phyloP scores from a whole-genome alignment of 2,797 vertebrate species.

The Passerculus sandwichensis region DNA sequence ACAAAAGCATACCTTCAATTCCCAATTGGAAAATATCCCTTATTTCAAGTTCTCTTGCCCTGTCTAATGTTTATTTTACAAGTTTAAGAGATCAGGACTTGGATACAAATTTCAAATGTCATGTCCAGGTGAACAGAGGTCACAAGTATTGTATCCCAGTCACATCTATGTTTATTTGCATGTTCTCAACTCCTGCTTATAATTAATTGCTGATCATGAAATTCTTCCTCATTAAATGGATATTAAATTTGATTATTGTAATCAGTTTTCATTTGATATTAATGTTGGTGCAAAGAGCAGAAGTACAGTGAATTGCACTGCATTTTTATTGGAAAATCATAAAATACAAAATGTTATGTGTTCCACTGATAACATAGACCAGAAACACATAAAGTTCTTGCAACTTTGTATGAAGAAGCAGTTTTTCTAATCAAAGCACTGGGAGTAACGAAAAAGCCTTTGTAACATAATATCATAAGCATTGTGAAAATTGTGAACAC shows the following conservation, averaged over 20 bases:
- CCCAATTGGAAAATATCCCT: not conserved
- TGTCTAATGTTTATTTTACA: not conserved
- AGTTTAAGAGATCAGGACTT: not conserved
- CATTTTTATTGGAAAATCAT: not conserved
- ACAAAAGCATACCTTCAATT: not conserved
- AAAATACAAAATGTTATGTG: not conserved
- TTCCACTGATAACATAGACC: not conserved
- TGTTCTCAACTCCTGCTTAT: not conserved
- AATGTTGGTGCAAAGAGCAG: not conserved
- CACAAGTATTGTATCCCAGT: not conserved
- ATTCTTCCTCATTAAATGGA: not conserved
- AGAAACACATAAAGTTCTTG: not conserved
- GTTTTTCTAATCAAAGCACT: not conserved
- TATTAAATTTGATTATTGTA: not conserved
- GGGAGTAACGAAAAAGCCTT: not conserved
- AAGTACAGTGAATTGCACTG: not conserved
- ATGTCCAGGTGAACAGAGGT: not conserved
- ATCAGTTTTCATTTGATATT: not conserved
- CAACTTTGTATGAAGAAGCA: not conserved
- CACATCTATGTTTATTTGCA: not conserved
- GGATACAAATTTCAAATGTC: not conserved
- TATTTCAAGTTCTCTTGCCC: not conserved
- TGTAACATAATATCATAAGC: not conserved
- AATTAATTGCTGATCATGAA: not conserved
- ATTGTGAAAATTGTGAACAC: not conserved